Percentiles rank a stretch among this genome's conserved stretches.
Conservation (phyloP, 2,888 invertebrate species). For the Herminia tarsipennalis region DNA sequence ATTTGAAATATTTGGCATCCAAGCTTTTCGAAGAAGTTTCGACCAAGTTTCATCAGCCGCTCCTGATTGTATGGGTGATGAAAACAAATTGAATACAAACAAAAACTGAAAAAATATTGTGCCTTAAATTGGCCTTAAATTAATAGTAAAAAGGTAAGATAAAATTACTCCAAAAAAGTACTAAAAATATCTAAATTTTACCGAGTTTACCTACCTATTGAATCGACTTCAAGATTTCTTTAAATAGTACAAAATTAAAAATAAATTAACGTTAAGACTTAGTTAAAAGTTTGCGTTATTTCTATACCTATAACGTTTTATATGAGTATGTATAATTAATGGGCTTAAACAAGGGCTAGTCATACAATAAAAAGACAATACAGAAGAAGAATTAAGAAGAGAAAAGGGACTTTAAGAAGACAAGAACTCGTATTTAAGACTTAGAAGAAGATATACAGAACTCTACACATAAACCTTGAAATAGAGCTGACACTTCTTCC, state of each 20-base stretch:
- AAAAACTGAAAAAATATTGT: conserved; percentile 70
- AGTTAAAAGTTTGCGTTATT: conserved; percentile 81
- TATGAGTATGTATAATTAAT: conserved; percentile 75
- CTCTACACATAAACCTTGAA: conserved; percentile 34
- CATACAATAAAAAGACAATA: conserved; percentile 68
- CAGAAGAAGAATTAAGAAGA: conserved; percentile 46
- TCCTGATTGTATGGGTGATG: conserved; percentile 75
- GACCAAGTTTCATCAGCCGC: conserved; percentile 80
- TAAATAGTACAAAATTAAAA: conserved; percentile 84
- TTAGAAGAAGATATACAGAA: conserved; percentile 35
- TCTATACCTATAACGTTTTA: conserved; percentile 82
- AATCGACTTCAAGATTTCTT: conserved; percentile 82
- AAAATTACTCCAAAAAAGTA: conserved; percentile 72
- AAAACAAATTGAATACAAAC: conserved; percentile 66
- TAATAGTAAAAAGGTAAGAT: conserved; percentile 82
- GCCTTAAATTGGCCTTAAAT: conserved; percentile 87
- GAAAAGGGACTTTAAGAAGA: conserved; percentile 32
- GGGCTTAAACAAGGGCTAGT: conserved; percentile 75
- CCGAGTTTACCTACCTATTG: conserved; percentile 82
- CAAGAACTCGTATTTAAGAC: conserved; percentile 37
- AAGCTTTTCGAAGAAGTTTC: conserved; percentile 75
- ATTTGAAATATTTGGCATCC: conserved; percentile 78
- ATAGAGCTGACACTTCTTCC: conserved; percentile 15
- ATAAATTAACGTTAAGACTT: conserved; percentile 82
- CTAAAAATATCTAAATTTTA: conserved; percentile 78